Percentiles rank a stretch among this genome's conserved stretches.
phyloP scores from a whole-genome alignment of 1,140 invertebrate species.

The Polypedilum pembai region DNA sequence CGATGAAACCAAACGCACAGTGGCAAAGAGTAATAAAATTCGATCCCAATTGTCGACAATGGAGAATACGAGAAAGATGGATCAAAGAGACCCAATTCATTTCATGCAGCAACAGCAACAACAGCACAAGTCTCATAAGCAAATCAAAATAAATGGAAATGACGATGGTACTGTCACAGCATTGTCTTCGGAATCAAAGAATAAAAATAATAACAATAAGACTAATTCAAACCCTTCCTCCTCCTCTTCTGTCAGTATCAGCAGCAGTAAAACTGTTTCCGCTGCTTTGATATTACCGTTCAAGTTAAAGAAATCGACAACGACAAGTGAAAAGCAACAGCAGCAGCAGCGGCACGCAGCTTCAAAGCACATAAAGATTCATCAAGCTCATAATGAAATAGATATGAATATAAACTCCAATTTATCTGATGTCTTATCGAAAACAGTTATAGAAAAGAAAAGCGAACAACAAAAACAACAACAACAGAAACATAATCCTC shows the following conservation, averaged over 20 bases:
- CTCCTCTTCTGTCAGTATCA: neutral
- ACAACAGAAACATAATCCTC: neutral
- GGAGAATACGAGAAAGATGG: too few species aligned
- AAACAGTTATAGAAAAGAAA: too few species aligned
- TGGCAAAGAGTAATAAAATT: neutral
- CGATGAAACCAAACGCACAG: constrained; percentile 22
- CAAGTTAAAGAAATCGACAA: neutral
- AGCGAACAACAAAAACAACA: neutral
- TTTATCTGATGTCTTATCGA: constrained; percentile 2
- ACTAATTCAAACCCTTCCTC: neutral
- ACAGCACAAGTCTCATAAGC: neutral
- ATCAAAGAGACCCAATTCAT: constrained; percentile 24
- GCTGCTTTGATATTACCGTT: neutral
- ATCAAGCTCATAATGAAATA: constrained; percentile 27
- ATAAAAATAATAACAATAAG: neutral
- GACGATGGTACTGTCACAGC: neutral
- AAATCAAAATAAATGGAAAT: constrained; percentile 29
- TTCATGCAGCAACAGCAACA: constrained; percentile 26
- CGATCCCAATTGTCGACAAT: neutral
- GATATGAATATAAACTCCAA: constrained; percentile 27
- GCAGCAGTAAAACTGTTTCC: too few species aligned
- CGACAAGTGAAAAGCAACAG: neutral
- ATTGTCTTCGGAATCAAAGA: neutral
- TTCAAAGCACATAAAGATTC: constrained; percentile 25
- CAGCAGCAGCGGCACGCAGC: neutral